Evolutionary conservation across 2,113 vertebrate genomes (phyloP), one percentile per base, ranked within the genome.

Genomic region (Circaetus cinerascens): DNA sequence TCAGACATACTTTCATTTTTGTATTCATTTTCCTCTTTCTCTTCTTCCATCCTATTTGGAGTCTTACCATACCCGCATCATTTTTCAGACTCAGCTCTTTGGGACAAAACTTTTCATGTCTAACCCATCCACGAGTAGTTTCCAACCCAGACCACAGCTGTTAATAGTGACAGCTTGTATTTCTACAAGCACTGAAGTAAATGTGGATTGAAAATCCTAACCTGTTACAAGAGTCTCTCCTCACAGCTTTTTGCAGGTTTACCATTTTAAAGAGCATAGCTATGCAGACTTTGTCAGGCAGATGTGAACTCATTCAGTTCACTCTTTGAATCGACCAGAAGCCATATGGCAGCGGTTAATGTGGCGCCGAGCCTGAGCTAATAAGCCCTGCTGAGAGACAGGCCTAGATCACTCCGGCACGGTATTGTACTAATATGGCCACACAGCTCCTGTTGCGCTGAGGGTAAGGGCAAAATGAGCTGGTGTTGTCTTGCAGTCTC

Each of bases 301-400:
- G 93, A 74, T 95, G 96, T 91, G 91, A 75, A 86, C 80, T 55
- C 90, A n/a, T 68, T 74, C 21, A 38, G 55, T 57, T 86, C 1
- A 1, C 63, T 55, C 78, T 87, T 36, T 50, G 94, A 91, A 7
- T 74, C 2, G 0, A 88, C 84, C 51, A 21, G 86, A 63, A 95
- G 63, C 94, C 96, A 91, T 86, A 79, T 97, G 95, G 96, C 96
- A 93, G 76, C 1, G 10, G 89, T 93, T 91, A 84, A 8, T 5
- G 94, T 32, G 93, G 96, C 76, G 26, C 95, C 68, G 5, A 80
- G 95, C 94, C 94, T 87, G 48, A 90, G 95, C 94, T 91, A 40
- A 77, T 8, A 90, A 93, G 91, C 94, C 89, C 79, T 84, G 93
- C 93, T 74, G 94, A 32, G 45, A 71, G 91, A 88, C 86, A 11